phyloP scores from a whole-genome alignment of 2,888 invertebrate species.

The Athalia rosae region DNA sequence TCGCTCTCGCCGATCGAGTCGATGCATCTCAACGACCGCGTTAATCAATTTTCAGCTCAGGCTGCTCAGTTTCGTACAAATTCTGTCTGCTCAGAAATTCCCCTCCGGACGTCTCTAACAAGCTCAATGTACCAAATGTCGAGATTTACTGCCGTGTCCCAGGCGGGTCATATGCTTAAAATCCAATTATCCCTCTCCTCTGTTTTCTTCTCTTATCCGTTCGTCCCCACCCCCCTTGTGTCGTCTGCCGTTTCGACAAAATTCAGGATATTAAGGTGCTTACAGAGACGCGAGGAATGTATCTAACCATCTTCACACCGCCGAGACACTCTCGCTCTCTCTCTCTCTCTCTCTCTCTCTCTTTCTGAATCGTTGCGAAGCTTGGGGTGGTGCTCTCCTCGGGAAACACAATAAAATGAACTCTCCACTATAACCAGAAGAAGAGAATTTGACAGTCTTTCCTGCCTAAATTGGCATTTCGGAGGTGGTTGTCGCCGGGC shows the following conservation, averaged over 20 bases:
- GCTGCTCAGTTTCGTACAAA: neutral
- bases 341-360: neutral
- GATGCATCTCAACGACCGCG: too few species aligned
- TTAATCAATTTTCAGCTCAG: conserved; percentile 20
- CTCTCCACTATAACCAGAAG: neutral
- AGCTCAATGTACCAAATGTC: conserved; percentile 41
- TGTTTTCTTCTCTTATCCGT: neutral
- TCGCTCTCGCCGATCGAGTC: too few species aligned
- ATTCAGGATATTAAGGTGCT: conserved; percentile 28
- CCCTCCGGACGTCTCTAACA: conserved; percentile 23
- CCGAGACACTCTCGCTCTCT: neutral
- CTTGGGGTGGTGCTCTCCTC: too few species aligned
- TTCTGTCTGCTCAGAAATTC: conserved; percentile 4
- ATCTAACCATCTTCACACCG: neutral
- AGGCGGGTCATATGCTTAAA: conserved; percentile 41
- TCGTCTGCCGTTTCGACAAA: conserved; percentile 22
- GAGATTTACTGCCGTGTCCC: conserved; percentile 35
- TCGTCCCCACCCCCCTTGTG: conserved; percentile 15
- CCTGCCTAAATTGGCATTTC: neutral
- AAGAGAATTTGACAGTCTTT: conserved; percentile 15
- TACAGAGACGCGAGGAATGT: conserved; percentile 10
- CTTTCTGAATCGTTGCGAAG: too few species aligned
- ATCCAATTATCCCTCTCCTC: conserved; percentile 34
- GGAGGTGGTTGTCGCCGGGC: neutral
- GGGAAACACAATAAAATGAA: neutral